Evolutionary conservation across 1,140 invertebrate species (phyloP).

Genomic region (Bombus ignitus): DNA sequence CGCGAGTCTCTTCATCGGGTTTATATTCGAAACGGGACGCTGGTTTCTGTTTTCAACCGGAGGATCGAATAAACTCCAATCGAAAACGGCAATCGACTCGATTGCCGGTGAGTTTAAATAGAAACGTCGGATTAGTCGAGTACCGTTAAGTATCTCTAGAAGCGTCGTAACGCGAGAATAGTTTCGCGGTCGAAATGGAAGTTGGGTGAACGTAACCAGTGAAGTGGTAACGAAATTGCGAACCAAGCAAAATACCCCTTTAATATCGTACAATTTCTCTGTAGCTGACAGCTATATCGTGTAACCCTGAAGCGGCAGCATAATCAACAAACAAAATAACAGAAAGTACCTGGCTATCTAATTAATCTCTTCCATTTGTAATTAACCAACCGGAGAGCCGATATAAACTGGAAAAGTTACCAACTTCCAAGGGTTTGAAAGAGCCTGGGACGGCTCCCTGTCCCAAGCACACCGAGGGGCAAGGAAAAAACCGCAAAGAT

Average conservation of each 20-base stretch:
- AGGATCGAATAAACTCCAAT: neutral
- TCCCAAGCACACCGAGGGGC: conserved; percentile 17
- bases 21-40: neutral
- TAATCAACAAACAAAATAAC: neutral
- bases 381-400: neutral
- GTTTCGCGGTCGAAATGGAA: neutral
- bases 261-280: neutral
- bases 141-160: neutral
- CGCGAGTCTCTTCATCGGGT: neutral
- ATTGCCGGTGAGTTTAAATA: neutral
- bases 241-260: neutral
- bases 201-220: neutral
- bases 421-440: no score
- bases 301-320: neutral
- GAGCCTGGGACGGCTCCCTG: neutral
- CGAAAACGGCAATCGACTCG: no score
- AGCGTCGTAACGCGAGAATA: neutral
- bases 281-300: neutral
- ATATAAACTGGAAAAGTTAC: neutral
- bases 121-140: neutral
- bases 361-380: neutral
- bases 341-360: neutral
- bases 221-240: neutral
- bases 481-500: conserved; percentile 69
- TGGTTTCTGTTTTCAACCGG: no score